phyloP scores from a whole-genome alignment of 1,140 invertebrate species.

The Drosophila aff. region DNA sequence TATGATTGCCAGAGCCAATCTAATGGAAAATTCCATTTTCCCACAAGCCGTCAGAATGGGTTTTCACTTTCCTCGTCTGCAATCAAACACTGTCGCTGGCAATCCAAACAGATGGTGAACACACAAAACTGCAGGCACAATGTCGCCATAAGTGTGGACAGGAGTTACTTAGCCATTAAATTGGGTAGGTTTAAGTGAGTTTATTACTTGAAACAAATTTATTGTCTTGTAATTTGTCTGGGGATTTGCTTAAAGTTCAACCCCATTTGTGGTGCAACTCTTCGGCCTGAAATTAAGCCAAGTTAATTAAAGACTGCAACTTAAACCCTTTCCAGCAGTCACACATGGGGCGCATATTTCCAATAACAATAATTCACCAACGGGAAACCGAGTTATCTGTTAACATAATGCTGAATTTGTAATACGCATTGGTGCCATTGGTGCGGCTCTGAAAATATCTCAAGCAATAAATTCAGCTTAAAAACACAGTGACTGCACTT shows the following conservation, averaged over 20 bases:
- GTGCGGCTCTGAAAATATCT: conserved; percentile 13
- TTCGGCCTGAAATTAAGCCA: not conserved
- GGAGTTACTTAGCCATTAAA: not conserved
- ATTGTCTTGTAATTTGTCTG: not conserved
- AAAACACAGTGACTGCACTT: conserved; percentile 19
- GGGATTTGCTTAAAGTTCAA: not conserved
- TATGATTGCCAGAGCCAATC: conserved; percentile 70
- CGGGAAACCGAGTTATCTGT: not conserved
- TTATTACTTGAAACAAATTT: not conserved
- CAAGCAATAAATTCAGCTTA: conserved; percentile 15
- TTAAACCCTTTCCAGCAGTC: not conserved
- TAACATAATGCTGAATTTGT: conserved; percentile 12
- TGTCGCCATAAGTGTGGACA: not conserved
- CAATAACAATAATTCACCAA: not conserved
- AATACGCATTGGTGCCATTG: not conserved
- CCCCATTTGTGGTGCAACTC: not conserved
- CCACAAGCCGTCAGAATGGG: conserved; percentile 17
- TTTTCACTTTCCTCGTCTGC: conserved; percentile 35
- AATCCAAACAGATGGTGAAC: conserved; percentile 8
- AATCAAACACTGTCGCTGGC: conserved; percentile 16
- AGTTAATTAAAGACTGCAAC: conserved; percentile 5
- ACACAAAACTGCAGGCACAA: not conserved
- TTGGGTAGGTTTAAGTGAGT: not conserved
- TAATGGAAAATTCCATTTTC: conserved; percentile 75
- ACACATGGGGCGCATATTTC: not conserved